Evolutionary conservation across 2,888 invertebrate species (phyloP).

Genomic region (Tachina fera): DNA sequence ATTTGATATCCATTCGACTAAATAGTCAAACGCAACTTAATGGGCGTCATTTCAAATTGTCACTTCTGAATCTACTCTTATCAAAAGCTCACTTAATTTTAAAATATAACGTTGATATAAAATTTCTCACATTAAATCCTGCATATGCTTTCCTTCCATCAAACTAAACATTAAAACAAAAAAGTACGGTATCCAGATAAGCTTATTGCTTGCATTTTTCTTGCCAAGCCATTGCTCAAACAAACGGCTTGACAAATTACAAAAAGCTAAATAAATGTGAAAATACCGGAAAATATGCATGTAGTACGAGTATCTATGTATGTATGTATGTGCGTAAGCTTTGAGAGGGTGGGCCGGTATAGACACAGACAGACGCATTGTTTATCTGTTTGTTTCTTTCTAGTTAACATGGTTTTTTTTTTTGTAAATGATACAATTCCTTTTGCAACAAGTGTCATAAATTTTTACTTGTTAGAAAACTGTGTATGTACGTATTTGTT

Average conservation of each 20-base stretch:
- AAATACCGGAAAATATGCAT: conserved; percentile 47
- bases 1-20: too few species aligned
- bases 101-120: not conserved
- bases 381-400: conserved; percentile 21
- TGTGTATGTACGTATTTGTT: conserved; percentile 32
- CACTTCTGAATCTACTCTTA: too few species aligned
- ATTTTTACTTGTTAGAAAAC: conserved; percentile 42
- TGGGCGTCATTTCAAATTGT: too few species aligned
- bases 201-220: not conserved
- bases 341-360: conserved; percentile 1
- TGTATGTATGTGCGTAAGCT: not conserved
- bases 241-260: conserved; percentile 67
- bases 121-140: not conserved
- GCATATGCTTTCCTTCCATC: not conserved
- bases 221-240: conserved; percentile 54
- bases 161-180: not conserved
- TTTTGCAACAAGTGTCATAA: conserved; percentile 65
- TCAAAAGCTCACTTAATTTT: too few species aligned
- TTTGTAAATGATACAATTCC: conserved; percentile 32
- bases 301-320: too few species aligned
- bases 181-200: conserved; percentile 2
- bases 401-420: conserved; percentile 39
- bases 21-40: too few species aligned
- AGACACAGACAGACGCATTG: not conserved
- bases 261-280: conserved; percentile 55